Base-by-base conservation (phyloP, 2,113 vertebrate species). In the Tetrao urogallus region DNA sequence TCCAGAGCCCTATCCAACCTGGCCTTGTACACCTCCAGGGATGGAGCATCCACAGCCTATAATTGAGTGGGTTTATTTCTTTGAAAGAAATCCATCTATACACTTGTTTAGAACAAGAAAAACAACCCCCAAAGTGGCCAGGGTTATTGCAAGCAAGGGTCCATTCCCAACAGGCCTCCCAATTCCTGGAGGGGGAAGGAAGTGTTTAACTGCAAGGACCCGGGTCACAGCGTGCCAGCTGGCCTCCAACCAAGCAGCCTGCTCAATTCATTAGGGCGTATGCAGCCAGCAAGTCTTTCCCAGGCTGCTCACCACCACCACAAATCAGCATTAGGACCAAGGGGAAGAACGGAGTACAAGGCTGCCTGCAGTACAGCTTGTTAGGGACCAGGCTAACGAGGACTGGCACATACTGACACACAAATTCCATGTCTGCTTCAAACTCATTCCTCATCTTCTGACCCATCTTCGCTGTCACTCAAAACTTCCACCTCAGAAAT, bases 161-260 rank as follows among this genome's bases (percentile, higher is more conserved):
- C 25, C 8, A 27, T 30, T n/a, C 43, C 48, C 45, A 27, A 45
- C 7, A 76, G 56, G 28, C 54, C 73, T 79, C 85, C 88, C 2
- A 1, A 15, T 7, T 54, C 8, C 17, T 2, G 8, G 8, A 50
- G 21, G 63, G 8, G 22, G 25, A 32, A 78, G 58, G 57, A 84
- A 79, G 71, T 3, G 0, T 81, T 93, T 54, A 45, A 67, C 73
- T 42, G 70, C 61, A 65, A 24, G 61, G 80, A 84, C 50, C 5
- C 0, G 6, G 70, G 43, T 14, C 25, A 22, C 66, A 10, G 14
- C 0, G 0, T 19, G 54, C 71, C 87, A 88, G 87, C 4, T 91
- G 95, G 89, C 89, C 71, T 47, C 71, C 5, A 3, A 13, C 48
- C 93, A 95, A 91, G 79, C 1, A 13, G 50, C 54, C 84, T 43